phyloP scores from a whole-genome alignment of 2,797 vertebrate species.

The Rhinoraja longicauda region DNA sequence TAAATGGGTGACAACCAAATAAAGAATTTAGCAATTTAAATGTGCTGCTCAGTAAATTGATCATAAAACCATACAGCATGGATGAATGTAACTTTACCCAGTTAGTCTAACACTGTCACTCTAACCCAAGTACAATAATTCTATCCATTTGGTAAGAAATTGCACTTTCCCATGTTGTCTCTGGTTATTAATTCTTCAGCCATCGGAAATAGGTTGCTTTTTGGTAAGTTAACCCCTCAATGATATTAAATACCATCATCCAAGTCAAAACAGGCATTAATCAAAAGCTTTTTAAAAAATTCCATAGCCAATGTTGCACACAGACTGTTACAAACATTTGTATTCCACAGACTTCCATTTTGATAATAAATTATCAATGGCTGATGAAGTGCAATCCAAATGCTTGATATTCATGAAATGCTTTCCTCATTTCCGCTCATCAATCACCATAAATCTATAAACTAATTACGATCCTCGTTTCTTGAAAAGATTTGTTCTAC shows the following conservation, averaged over 20 bases:
- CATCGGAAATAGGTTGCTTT: no score
- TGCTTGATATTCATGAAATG: no score
- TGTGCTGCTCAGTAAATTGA: neutral
- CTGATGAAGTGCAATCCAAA: no score
- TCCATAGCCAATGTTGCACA: no score
- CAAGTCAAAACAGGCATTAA: no score
- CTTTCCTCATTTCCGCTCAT: no score
- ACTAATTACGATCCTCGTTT: no score
- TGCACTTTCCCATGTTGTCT: neutral
- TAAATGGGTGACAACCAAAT: neutral
- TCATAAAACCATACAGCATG: neutral
- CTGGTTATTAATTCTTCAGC: neutral
- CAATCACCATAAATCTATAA: no score
- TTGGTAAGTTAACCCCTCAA: neutral
- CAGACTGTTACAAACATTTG: neutral
- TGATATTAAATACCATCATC: neutral
- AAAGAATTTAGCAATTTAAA: neutral
- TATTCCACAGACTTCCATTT: no score
- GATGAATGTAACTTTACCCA: neutral
- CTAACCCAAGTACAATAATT: neutral
- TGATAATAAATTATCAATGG: no score
- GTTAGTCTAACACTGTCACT: neutral
- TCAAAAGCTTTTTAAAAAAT: no score
- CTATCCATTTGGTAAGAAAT: neutral
- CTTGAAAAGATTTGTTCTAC: no score